Evolutionary conservation across 2,113 vertebrate species (phyloP), one percentile per base, ranked within the genome.

Genomic region (Caloenas nicobarica): DNA sequence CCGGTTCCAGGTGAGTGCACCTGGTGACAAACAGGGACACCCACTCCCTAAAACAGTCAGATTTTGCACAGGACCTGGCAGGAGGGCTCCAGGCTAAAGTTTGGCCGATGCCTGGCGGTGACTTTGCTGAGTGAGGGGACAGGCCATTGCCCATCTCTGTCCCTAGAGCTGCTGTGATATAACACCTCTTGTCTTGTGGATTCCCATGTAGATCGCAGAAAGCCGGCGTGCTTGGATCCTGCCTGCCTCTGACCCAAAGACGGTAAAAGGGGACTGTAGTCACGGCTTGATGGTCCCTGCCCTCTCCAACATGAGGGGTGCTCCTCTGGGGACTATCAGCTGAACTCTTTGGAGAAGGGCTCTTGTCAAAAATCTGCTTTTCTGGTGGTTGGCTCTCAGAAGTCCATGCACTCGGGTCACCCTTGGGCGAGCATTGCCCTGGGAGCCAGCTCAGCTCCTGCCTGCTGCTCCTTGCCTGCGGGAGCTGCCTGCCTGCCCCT

Each of bases 1-100:
- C 33, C 98, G 98, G 53, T 99, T 99, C 98, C 99, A 99, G 99
- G 99, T 99, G 98, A 76, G 97, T 88, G 51, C 7, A 38, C 11
- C 36, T 3, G 0, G 10, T 0, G 1, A 56, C 19, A 26, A 1
- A 3, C 21, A 33, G 28, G 33, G 40, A 65, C 24, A 26, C 29
- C 5, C 0, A 1, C 33, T 79, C 24, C 16, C 12, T 78, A 60
- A 90, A 90, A 64, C 26, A 4, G 1, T 86, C 7, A 5, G 31
- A 33, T 31, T 84, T 89, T 74, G n/a, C 69, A 51, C 58, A 85
- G 73, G 19, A 85, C 61, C 29, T 38, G 12, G 42, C 70, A 73
- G 36, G n/a, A 70, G 22, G 17, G 34, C 26, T 34, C 31, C 0
- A 0, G 22, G 10, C 21, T 9, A 2, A 46, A 16, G 16, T 5